Evolutionary conservation across 2,888 invertebrate species (phyloP), one percentile per base, ranked within the genome.

Genomic region (Herminia tarsipennalis): DNA sequence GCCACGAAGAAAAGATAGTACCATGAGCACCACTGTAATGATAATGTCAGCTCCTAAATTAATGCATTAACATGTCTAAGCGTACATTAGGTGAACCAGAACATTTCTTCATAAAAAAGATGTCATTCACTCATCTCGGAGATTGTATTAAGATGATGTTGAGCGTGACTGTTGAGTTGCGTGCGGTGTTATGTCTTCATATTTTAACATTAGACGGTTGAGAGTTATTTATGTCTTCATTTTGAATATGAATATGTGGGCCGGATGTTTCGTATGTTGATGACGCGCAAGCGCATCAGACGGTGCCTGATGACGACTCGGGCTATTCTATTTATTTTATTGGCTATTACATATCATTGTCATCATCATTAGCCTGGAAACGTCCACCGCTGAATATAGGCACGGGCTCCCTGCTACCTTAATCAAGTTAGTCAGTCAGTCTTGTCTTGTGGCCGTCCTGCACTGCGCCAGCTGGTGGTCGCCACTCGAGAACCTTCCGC

Each of bases 201-300:
- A 66, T 71, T 76, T 76, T 78, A 73, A 78, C 74, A 78, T 83
- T 77, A 75, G 70, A 52, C 59, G 47, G 66, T 72, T 56, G 60
- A 66, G 78, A 68, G 80, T 85, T 79, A 84, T 88, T 88, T 76
- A 89, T 88, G 90, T 88, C 89, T 91, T 89, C 76, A 90, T 90
- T 88, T 85, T 64, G 67, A 66, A 76, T 77, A 77, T 78, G 76
- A 71, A 75, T 78, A 76, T 80, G 70, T 76, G 59, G 67, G 66
- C 79, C 84, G 85, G 87, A 86, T 78, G 73, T 56, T 51, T 43
- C 37, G 68, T 63, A 47, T 66, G 65, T 53, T 83, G 76, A 83
- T 83, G 85, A 83, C 74, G 77, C 44, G 56, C 44, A 33, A 22
- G 44, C 38, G 39, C 27, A 43, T 14, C 34, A 17, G 37, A 37